A percentile compares a stretch with the other conserved stretches of the same genome.
Conservation (phyloP, 2,113 vertebrate species). For the Tyrannus savana region DNA sequence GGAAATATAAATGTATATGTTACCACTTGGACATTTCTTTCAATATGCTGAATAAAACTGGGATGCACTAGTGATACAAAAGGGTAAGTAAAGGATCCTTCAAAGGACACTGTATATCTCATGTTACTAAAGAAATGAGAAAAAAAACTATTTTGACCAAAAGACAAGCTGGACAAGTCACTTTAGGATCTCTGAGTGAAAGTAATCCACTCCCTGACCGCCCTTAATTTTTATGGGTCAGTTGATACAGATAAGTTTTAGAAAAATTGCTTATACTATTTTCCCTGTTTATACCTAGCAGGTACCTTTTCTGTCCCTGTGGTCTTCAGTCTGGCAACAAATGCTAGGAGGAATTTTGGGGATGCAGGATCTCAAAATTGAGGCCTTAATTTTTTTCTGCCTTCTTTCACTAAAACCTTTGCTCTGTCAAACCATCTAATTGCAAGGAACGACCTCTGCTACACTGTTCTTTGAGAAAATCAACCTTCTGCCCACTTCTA, state of each 20-base stretch:
- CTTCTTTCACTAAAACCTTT: neutral
- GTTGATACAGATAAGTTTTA: neutral
- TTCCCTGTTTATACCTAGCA: neutral
- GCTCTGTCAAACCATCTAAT: neutral
- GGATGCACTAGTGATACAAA: neutral
- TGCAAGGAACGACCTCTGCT: neutral
- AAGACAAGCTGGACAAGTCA: neutral
- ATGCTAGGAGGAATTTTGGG: neutral
- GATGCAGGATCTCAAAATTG: neutral
- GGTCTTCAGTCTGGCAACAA: neutral
- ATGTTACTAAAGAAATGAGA: neutral
- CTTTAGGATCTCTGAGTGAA: neutral
- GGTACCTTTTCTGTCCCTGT: neutral
- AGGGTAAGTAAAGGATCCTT: neutral
- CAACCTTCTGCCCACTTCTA: neutral
- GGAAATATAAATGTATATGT: neutral
- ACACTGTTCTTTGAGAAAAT: neutral
- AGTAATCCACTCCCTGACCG: neutral
- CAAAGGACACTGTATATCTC: neutral
- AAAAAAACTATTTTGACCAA: neutral
- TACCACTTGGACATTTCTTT: neutral
- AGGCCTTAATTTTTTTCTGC: neutral
- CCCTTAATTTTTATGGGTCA: neutral
- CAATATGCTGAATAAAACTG: neutral
- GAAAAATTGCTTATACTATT: neutral